Evolutionary conservation across 37 sponge, comb jelly and placozoan genomes (phyloP).

Genomic region (Oopsacas minuta): DNA sequence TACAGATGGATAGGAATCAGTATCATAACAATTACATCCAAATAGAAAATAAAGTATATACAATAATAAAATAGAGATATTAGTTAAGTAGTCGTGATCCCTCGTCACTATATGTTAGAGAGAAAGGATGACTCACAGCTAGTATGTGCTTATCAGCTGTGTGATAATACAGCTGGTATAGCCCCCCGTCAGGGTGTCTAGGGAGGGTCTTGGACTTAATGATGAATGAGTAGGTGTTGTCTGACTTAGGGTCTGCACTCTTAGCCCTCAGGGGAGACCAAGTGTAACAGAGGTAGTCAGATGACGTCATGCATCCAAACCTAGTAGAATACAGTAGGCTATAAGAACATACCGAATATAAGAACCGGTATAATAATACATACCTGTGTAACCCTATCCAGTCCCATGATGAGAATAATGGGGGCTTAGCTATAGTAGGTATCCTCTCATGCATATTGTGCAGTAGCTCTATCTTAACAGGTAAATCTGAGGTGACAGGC

Average conservation of each 20-base stretch:
- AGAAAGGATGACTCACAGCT: constrained; percentile 7
- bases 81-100: no score
- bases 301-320: not conserved
- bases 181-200: not conserved
- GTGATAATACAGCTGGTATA: constrained; percentile 14
- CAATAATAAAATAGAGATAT: no score
- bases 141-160: not conserved
- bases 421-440: not conserved
- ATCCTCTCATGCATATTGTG: not conserved
- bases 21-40: no score
- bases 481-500: not conserved
- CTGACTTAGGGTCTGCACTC: not conserved
- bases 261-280: not conserved
- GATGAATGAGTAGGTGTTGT: not conserved
- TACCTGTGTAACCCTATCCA: constrained; percentile 8
- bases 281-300: not conserved
- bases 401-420: not conserved
- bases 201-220: not conserved
- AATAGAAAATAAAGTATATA: no score
- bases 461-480: not conserved
- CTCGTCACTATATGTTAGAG: not conserved
- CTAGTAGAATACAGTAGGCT: not conserved
- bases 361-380: no score
- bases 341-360: no score
- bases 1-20: no score